Base-by-base conservation (phyloP, 92 coral and sea anemone species). In the Bergia puertoricense region DNA sequence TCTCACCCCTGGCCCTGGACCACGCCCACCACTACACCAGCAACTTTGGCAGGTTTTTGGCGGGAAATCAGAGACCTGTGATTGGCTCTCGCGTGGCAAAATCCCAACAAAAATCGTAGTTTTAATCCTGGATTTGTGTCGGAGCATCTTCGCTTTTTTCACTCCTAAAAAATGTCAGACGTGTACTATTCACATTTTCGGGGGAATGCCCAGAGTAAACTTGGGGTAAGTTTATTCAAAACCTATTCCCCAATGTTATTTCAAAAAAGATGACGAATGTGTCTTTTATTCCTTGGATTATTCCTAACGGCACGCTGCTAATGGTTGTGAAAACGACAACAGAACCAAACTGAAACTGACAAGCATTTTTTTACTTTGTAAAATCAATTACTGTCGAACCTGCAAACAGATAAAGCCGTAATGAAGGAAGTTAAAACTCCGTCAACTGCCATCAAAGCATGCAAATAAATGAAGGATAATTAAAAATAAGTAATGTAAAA, bases 191-290 rank as follows among this genome's bases (percentile, higher is more conserved):
- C 59, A 48, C 62, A 84, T 72, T 50, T 84, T 5, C 66, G 54
- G 6, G 65, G 66, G 39, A 46, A 15, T 30, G 37, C 44, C 0
- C 79, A n/a, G 72, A 18, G n/a, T 38, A 84, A 84, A 51, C 77
- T 84, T 57, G 87, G 87, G 79, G 87, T 84, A 84, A 84, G 87
- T 84, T 71, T 11, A 30, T 84, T 20, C 41, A 67, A 69, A 54
- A 50, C 18, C 39, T 36, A 0, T 30, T 44, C 13, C 23, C 18
- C 14, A 15, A 42, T 6, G 9, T 30, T 22, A 39, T 41, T 82
- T 67, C 41, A 11, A 20, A n/a, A 18, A 22, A 20, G 30, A 65
- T 8, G 5, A n/a, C 14, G 6, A 39, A 39, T 8, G 41, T 22
- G 40, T 69, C 39, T 69, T 16, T 68, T 16, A 22, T 22, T 46